Evolutionary conservation across 1,140 invertebrate species (phyloP), one percentile per base, ranked within the genome.

Genomic region (Pseudomyrmex dendroicus): DNA sequence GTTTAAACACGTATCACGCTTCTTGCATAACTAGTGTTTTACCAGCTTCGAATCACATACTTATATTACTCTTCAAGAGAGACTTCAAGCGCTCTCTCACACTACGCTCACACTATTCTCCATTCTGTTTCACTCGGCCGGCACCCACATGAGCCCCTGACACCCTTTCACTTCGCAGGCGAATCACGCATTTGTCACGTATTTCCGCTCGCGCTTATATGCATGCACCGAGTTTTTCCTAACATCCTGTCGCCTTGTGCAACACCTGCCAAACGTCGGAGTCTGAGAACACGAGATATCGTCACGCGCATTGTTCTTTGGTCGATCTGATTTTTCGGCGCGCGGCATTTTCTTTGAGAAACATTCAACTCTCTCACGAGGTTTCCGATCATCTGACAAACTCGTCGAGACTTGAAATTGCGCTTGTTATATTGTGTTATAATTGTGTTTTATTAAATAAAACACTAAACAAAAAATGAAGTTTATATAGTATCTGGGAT

Each of bases 181-280:
- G 73, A 86, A 87, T 87, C 86, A 87, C 78, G 66, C 86, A 52
- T 87, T 86, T 86, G 73, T 86, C 82, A 82, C 70, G 84, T 86
- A 82, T 86, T 86, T 87, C 84, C 84, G 86, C 70, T 78, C n/a
- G 63, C 48, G 84, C 22, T 56, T 54, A 44, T 73, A 73, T 74
- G 82, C 73, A 82, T 84, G 76, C 56, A 59, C 68, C 35, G 25
- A 61, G 78, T 70, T 68, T 64, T 44, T 70, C 73, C 52, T 56
- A 84, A 78, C 73, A 77, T 82, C 85, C 82, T 86, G 80, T 70
- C 86, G 62, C 35, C 54, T 68, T 72, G 25, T 46, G 56, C 61
- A 63, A 73, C 59, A 56, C 68, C 50, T 73, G 63, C 66, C 85
- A 50, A 62, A 56, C 67, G 72, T 67, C 68, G 35, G 35, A 48